These are phyloP conservation scores for Parascotia fuliginaria DNA, from an alignment of 2,888 invertebrate species.

Conservation along the genomic window DNA sequence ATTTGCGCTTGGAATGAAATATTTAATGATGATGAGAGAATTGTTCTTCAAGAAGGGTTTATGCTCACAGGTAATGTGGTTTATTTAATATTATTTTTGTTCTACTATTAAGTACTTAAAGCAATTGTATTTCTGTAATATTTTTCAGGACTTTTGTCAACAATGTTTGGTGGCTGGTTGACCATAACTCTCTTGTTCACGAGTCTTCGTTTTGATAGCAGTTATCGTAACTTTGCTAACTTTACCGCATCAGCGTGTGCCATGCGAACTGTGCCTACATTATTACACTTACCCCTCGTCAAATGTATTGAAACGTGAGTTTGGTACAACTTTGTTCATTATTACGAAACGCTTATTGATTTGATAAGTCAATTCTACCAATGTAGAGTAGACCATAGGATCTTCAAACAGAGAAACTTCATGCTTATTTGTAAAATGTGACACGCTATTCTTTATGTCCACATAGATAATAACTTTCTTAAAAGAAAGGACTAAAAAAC, in stretches of 20 bases:
- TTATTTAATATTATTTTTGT: background rate
- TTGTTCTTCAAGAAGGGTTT: slow-evolving; percentile 49
- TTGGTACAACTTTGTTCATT: background rate
- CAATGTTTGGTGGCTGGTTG: slow-evolving; percentile 54
- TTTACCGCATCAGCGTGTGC: slow-evolving; percentile 60
- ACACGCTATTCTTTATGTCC: too few species aligned
- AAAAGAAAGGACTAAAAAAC: too few species aligned
- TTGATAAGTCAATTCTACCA: too few species aligned
- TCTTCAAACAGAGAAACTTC: too few species aligned
- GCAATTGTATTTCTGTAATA: background rate
- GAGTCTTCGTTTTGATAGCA: slow-evolving; percentile 53
- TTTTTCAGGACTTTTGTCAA: slow-evolving; percentile 59
- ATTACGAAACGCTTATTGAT: background rate
- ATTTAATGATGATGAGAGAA: slow-evolving; percentile 52
- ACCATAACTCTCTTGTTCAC: slow-evolving; percentile 51
- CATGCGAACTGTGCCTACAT: slow-evolving; percentile 50
- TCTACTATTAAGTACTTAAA: background rate
- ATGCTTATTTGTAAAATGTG: too few species aligned
- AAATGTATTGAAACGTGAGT: slow-evolving; percentile 50
- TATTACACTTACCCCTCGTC: slow-evolving; percentile 40
- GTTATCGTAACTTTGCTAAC: slow-evolving; percentile 73
- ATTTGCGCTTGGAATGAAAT: slow-evolving; percentile 56
- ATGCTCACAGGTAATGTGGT: slow-evolving; percentile 52
- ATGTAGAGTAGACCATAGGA: too few species aligned
- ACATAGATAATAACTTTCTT: too few species aligned